Percentiles rank a stretch among this genome's conserved stretches.
Conservation (phyloP, 2,113 vertebrate species). For the Canis aureus region DNA sequence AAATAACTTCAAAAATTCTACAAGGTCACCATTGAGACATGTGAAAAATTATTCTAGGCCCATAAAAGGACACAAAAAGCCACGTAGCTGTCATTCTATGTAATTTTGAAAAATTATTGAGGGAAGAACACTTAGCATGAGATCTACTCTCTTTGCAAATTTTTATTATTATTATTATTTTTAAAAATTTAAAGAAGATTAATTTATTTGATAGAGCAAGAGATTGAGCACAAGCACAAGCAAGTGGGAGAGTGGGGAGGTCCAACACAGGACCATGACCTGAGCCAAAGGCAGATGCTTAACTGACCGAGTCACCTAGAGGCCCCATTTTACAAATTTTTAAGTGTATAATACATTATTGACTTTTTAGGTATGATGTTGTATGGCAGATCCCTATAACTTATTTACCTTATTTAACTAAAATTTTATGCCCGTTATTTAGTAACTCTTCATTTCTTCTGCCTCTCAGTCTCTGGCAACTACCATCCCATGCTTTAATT, state of each 20-base stretch:
- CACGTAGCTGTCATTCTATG: background rate
- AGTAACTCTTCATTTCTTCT: background rate
- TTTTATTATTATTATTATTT: background rate
- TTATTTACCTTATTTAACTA: background rate
- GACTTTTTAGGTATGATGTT: background rate
- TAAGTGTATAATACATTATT: background rate
- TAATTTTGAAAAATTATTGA: background rate
- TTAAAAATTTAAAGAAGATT: too few species aligned
- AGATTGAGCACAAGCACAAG: too few species aligned
- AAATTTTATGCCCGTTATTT: background rate
- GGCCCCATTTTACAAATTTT: background rate
- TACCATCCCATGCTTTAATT: background rate
- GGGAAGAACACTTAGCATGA: background rate
- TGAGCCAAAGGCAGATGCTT: too few species aligned
- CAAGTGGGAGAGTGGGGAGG: too few species aligned
- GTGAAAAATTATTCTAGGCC: background rate
- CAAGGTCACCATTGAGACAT: background rate
- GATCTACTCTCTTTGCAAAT: background rate
- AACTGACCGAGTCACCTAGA: too few species aligned
- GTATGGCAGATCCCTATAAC: background rate
- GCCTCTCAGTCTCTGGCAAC: background rate
- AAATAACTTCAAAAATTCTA: background rate
- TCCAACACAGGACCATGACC: too few species aligned
- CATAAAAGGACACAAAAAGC: background rate
- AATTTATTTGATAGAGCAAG: too few species aligned